Evolutionary conservation across 37 sponge, comb jelly and placozoan species (phyloP), one percentile per base, ranked within the genome.

Genomic region (Oopsacas minuta): DNA sequence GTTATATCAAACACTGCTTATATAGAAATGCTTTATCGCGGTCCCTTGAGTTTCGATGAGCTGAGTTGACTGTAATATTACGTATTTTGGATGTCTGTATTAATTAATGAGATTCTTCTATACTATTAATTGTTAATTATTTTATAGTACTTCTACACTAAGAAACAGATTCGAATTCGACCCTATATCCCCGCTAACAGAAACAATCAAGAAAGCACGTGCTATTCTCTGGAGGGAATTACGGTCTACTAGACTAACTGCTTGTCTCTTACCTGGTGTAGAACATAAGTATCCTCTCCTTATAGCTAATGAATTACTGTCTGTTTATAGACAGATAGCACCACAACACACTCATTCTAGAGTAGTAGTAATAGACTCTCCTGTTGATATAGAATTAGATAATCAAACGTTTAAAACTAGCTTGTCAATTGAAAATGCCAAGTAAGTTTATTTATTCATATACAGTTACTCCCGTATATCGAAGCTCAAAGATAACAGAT

Each of bases 251-350:
- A 7, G 20, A 7, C 36, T 28, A 8, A 81, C 81, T 8, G 37
- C 51, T 86, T 88, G 83, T 36, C 82, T 8, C 0, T 81, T 90
- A 20, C 52, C 52, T 1, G 86, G 84, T 1, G 85, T 86, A 0
- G 42, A 88, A 39, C 91, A 90, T 81, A 38, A 81, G 38, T 90
- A 87, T 84, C 84, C 88, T 22, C 36, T 81, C 8, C 84, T 83
- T 28, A 37, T 86, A 37, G 91, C 91, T 52, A n/a, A 25, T 7
- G 88, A 90, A 82, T 82, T 88, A 15, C 52, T 87, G 8, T 36
- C 83, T 38, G 83, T 88, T 3, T 90, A 90, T 38, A 61, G 69
- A 23, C 87, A 81, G 84, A 5, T 15, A n/a, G 84, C 20, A 1
- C 83, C 49, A 15, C 49, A 15, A 42, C 49, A 42, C 49, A 42